phyloP scores from a whole-genome alignment of 2,113 vertebrate genomes.

The Rousettus leschenaultii region DNA sequence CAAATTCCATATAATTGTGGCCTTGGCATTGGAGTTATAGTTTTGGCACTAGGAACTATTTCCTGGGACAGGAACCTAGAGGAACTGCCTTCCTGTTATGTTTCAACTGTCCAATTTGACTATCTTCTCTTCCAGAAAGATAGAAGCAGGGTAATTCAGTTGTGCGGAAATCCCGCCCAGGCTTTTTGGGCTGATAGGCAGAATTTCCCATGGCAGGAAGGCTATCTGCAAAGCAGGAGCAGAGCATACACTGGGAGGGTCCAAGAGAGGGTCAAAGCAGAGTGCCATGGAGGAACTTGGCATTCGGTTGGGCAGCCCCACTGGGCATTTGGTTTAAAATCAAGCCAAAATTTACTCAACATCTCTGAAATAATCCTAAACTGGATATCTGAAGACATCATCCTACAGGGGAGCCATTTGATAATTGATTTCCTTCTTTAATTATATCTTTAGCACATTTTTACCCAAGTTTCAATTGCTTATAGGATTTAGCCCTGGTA shows the following conservation, averaged over 20 bases:
- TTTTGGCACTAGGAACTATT: slow-evolving; percentile 50
- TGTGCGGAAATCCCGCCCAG: slow-evolving; percentile 14
- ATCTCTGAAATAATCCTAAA: background rate
- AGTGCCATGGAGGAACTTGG: background rate
- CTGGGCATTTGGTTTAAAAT: background rate
- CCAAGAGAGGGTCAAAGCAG: background rate
- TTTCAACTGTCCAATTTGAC: slow-evolving; percentile 29
- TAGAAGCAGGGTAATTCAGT: background rate
- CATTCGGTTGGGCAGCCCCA: background rate
- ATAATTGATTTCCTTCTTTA: background rate
- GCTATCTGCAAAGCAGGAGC: background rate
- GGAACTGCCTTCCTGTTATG: slow-evolving; percentile 63
- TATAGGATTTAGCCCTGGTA: background rate
- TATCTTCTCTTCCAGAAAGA: slow-evolving; percentile 46
- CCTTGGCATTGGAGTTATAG: slow-evolving; percentile 52
- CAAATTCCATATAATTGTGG: slow-evolving; percentile 38
- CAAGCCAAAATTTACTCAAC: background rate
- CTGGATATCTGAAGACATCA: background rate
- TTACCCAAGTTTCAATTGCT: background rate
- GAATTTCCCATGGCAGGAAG: slow-evolving; percentile 12
- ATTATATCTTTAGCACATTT: background rate
- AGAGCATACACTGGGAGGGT: background rate
- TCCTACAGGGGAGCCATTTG: background rate
- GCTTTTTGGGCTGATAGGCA: background rate
- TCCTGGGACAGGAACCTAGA: slow-evolving; percentile 67